These are phyloP conservation scores for Globodera rostochiensis DNA, from an alignment of 1,140 invertebrate genomes.

Conservation along the genomic window DNA sequence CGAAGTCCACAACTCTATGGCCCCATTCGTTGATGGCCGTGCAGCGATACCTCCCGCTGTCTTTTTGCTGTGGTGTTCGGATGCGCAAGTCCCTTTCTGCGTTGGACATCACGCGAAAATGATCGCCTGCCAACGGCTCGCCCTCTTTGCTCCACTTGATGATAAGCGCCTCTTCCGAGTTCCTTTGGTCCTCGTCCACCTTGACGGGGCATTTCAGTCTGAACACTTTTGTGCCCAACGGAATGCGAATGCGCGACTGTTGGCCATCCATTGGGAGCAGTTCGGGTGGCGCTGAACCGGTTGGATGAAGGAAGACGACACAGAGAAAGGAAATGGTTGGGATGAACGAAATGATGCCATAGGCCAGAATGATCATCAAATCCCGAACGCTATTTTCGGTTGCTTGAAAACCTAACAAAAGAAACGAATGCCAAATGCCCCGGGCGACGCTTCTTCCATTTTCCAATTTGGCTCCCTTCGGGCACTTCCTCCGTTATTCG, in stretches of 20 bases:
- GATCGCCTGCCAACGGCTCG: neutral
- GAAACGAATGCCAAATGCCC: too few relatives aligned
- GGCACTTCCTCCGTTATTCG: neutral
- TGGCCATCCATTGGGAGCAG: conserved; percentile 28
- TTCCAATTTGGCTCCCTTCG: conserved; percentile 4
- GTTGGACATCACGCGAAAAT: conserved; percentile 28
- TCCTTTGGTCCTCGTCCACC: conserved; percentile 1
- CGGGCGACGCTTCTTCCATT: neutral
- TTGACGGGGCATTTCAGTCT: conserved; percentile 39
- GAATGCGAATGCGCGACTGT: conserved; percentile 33
- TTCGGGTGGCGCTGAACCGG: conserved; percentile 30
- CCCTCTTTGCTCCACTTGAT: conserved; percentile 40
- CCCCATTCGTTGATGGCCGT: conserved; percentile 40
- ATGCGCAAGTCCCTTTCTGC: conserved; percentile 35
- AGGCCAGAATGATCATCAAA: too few relatives aligned
- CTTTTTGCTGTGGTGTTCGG: conserved; percentile 25
- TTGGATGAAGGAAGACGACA: neutral
- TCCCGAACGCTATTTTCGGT: too few relatives aligned
- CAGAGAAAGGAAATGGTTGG: neutral
- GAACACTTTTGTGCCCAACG: conserved; percentile 38
- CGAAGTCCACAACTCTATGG: conserved; percentile 34
- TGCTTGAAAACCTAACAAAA: too few relatives aligned
- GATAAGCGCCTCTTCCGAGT: conserved; percentile 32
- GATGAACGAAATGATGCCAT: neutral
- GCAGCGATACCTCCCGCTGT: conserved; percentile 34